These are phyloP conservation scores for Mustela lutreola DNA, from an alignment of 2,113 vertebrate genomes.

Conservation along the genomic window DNA sequence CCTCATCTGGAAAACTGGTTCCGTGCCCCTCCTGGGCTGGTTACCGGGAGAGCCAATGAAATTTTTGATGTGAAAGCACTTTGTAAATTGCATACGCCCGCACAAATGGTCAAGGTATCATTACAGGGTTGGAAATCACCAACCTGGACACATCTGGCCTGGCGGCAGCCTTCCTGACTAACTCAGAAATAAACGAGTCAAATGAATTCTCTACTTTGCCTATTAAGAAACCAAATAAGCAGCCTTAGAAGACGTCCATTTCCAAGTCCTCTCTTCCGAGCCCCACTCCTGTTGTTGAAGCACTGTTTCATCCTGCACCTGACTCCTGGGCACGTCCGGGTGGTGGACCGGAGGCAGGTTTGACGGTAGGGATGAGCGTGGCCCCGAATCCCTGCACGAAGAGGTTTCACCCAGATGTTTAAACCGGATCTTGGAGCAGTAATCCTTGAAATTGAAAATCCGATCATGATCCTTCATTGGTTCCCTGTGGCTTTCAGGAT, in stretches of 20 bases:
- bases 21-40: neutral
- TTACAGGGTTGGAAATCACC: slow-evolving; percentile 73
- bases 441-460: neutral
- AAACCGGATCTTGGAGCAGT: neutral
- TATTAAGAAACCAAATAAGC: neutral
- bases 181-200: slow-evolving; percentile 68
- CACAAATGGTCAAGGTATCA: slow-evolving; percentile 64
- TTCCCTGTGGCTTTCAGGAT: neutral
- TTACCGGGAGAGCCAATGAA: slow-evolving; percentile 6
- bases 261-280: neutral
- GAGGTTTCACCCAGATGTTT: neutral
- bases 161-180: slow-evolving; percentile 22
- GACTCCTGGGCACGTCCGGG: neutral
- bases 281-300: neutral
- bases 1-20: slow-evolving; percentile 36
- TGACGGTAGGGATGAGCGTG: neutral
- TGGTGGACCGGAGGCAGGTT: neutral
- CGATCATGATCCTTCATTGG: neutral
- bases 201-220: neutral
- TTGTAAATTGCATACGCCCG: slow-evolving; percentile 70
- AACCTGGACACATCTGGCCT: slow-evolving; percentile 59
- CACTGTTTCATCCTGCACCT: neutral
- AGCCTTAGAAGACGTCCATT: neutral
- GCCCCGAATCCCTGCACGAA: neutral
- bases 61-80: slow-evolving; percentile 76